A percentile compares a stretch with the other conserved stretches of the same genome.
phyloP scores from a whole-genome alignment of 2,797 vertebrate genomes.

The Percopsis omiscomaycus region DNA sequence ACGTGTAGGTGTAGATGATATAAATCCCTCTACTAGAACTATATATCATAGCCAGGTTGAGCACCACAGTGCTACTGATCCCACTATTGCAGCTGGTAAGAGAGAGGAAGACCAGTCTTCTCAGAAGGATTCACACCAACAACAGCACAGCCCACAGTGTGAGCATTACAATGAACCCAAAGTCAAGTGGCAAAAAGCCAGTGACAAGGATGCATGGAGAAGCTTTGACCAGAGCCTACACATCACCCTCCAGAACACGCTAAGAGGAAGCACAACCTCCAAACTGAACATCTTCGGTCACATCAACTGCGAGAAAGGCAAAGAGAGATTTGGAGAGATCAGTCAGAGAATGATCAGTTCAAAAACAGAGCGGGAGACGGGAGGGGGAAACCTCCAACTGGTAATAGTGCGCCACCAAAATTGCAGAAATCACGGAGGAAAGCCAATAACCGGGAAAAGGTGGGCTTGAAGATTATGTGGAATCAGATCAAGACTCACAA shows the following conservation, averaged over 20 bases:
- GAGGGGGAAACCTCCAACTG: slow-evolving; percentile 5
- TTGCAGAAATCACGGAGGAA: neutral
- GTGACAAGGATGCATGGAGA: slow-evolving; percentile 9
- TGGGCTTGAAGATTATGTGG: too few relatives aligned
- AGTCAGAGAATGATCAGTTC: neutral
- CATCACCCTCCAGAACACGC: neutral
- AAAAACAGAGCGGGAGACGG: neutral
- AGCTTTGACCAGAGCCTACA: neutral
- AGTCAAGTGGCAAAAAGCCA: slow-evolving; percentile 11
- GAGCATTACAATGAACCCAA: neutral
- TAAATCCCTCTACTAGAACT: too few relatives aligned
- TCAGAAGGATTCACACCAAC: slow-evolving; percentile 1
- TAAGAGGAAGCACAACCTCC: slow-evolving; percentile 3
- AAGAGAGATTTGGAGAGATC: neutral
- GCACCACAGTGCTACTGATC: slow-evolving; percentile 13
- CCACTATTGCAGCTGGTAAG: neutral
- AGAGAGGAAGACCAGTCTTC: slow-evolving; percentile 4
- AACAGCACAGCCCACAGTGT: neutral
- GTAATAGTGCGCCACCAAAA: neutral
- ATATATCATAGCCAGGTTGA: slow-evolving; percentile 12
- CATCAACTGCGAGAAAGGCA: slow-evolving; percentile 1
- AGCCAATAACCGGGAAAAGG: too few relatives aligned
- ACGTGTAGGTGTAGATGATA: too few relatives aligned
- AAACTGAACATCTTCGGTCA: slow-evolving; percentile 16
- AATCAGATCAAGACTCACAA: too few relatives aligned